Evolutionary conservation across 2,888 invertebrate genomes (phyloP), one percentile per base, ranked within the genome.

Genomic region (Erebia aethiops): DNA sequence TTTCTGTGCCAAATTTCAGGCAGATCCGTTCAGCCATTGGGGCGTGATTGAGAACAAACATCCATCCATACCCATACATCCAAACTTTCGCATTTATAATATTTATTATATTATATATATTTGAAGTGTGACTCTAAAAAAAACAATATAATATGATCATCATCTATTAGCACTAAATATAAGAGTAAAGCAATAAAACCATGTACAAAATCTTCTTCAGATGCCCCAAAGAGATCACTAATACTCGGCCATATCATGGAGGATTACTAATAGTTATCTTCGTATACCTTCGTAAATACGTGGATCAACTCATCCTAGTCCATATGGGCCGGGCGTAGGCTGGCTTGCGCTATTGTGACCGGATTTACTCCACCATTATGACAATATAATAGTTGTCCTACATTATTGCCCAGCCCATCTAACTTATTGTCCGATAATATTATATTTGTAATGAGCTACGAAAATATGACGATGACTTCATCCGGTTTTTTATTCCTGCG

Each of bases 351-450:
- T n/a, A 63, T 49, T 63, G 49, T n/a, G n/a, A n/a, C 49, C 21
- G 49, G 21, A 16, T 18, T 62, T 49, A 49, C 26, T 26, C 16
- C 13, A 21, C 51, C 26, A 63, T n/a, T 63, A 63, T 63, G 49
- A 46, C 62, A 63, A 10, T 49, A 51, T 63, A 63, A 51, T 63
- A 26, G 26, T 63, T 49, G 62, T 49, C 10, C 49, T 63, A 63
- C 62, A 49, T 63, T 49, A 51, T 41, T 58, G 57, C 60, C n/a
- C 10, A 10, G 43, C n/a, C 60, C 60, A 11, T 60, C 60, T 54
- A 58, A 58, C 57, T 56, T 57, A 66, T 64, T 51, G 51, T 64
- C 43, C 66, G 18, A 14, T 18, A 54, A 3, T 54, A 54, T 54
- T 18, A 58, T 26, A 58, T 58, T 35, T 58, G n/a, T 26, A 35